Evolutionary conservation across 2,113 vertebrate species (phyloP).

Genomic region (Picathartes gymnocephalus): DNA sequence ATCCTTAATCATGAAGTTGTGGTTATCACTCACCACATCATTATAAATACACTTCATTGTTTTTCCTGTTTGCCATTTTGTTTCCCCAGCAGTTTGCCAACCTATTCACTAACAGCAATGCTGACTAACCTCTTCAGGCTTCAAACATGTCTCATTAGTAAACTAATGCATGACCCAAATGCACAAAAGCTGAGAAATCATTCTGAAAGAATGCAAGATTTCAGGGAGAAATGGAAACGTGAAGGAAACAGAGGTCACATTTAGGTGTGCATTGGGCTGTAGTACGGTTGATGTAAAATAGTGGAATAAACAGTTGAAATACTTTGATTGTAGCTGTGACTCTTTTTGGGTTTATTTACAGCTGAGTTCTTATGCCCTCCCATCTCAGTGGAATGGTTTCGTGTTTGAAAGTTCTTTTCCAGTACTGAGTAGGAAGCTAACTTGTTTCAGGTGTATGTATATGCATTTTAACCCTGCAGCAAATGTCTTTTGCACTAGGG

Average conservation of each 20-base stretch:
- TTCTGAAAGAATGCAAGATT: background rate
- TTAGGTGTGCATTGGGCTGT: background rate
- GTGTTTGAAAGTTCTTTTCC: background rate
- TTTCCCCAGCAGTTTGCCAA: background rate
- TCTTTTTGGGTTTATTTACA: background rate
- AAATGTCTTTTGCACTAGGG: background rate
- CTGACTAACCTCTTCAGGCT: background rate
- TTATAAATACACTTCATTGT: background rate
- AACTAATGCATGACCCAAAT: background rate
- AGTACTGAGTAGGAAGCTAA: background rate
- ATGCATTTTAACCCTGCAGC: background rate
- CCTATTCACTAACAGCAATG: background rate
- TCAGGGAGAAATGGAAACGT: background rate
- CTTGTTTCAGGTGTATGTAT: background rate
- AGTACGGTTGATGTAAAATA: background rate
- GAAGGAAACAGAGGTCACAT: background rate
- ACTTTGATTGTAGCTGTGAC: fast-evolving
- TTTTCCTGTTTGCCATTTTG: background rate
- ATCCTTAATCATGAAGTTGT: background rate
- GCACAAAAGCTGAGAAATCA: background rate
- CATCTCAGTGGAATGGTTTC: background rate
- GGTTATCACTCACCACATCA: background rate
- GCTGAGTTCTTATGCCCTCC: background rate
- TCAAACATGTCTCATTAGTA: background rate
- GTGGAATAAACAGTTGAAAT: background rate